Evolutionary conservation across 2,797 vertebrate species (phyloP).

Genomic region (Anisognathus igniventris): DNA sequence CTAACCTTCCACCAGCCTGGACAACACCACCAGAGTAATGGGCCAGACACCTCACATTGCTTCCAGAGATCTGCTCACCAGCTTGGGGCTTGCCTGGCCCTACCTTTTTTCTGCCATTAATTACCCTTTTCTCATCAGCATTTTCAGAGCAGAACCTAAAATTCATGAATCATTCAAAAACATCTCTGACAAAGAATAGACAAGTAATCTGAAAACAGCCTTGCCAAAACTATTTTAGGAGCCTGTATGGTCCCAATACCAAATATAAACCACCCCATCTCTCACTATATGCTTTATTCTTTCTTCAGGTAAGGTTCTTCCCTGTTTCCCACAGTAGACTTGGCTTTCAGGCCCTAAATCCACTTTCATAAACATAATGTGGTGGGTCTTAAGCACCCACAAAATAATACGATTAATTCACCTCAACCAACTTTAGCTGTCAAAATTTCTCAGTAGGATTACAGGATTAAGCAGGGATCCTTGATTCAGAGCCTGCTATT

Average conservation of each 20-base stretch:
- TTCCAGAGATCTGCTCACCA: background rate
- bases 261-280: background rate
- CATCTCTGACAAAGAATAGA: background rate
- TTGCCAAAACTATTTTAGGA: background rate
- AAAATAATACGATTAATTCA: background rate
- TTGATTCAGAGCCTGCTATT: background rate
- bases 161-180: background rate
- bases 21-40: background rate
- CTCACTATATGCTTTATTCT: background rate
- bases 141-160: background rate
- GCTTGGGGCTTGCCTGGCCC: fast-evolving
- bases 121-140: background rate
- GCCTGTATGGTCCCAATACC: background rate
- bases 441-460: background rate
- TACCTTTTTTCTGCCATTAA: background rate
- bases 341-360: background rate
- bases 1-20: background rate
- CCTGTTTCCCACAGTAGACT: background rate
- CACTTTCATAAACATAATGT: background rate
- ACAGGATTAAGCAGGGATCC: background rate
- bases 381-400: background rate
- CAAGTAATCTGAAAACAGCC: background rate
- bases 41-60: background rate
- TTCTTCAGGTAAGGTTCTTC: background rate
- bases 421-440: background rate